Base-by-base conservation (phyloP, 2,113 vertebrate genomes). In the Ailuropoda melanoleuca region DNA sequence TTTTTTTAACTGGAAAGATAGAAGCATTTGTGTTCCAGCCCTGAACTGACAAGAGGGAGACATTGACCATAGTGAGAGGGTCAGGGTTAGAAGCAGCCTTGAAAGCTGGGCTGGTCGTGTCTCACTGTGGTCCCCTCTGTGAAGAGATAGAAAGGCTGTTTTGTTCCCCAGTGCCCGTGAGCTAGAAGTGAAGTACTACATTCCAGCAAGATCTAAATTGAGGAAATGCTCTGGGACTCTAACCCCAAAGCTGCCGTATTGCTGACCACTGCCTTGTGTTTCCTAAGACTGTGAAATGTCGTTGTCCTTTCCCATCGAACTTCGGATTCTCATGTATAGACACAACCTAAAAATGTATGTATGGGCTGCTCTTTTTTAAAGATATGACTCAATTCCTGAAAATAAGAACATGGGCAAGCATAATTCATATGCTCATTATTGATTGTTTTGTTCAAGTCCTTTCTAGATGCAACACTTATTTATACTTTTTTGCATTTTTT, bases 341-440 rank as follows among this genome's bases (percentile, higher is more conserved):
- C 2, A 14, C 70, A 43, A n/a, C 83, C 91, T 93, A n/a, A 89
- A 93, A 86, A 64, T 53, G 34, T 43, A 64, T 53, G 34, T 43
- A 37, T 31, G 56, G 29, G 17, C 37, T 91, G 9, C 43, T 94
- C 83, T 78, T 86, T 81, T 74, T 96, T 89, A 14, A 83, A 68
- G 58, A 62, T 53, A 2, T 50, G 74, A 96, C 68, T 96, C 75
- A n/a, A 92, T 88, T 97, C 85, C 85, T 97, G 82, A 96, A 97
- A 96, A 93, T 87, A 55, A 96, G 78, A 95, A 70, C 80, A 26
- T 19, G 5, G 53, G 84, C n/a, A 75, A 81, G 43, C 26, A 39
- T 70, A 84, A 60, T 48, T 34, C 50, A 31, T 46, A 62, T 58
- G 72, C 58, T 18, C 21, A 13, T 77, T 86, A 95, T 50, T 19